Conservation (phyloP, 1,140 invertebrate genomes). For the Hesperophylax magnus region DNA sequence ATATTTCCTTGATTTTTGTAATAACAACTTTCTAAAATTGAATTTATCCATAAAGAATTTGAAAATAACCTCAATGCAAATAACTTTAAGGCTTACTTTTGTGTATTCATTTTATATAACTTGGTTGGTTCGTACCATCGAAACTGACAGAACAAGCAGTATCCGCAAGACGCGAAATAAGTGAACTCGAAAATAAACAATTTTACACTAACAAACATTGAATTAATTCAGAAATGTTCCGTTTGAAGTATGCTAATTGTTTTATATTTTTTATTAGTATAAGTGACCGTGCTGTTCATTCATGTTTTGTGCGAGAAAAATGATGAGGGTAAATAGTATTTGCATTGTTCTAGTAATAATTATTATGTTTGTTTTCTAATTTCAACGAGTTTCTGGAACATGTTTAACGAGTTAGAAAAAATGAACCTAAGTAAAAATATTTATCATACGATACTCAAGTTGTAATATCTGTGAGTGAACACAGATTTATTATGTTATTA, state of each 20-base stretch:
- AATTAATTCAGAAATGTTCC: slow-evolving; percentile 8
- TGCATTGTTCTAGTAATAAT: slow-evolving; percentile 6
- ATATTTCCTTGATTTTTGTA: no score
- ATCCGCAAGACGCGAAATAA: neutral
- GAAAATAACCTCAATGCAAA: no score
- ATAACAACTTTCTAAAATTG: no score
- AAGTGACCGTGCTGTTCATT: slow-evolving; percentile 1
- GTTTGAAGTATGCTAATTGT: neutral
- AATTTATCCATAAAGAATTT: no score
- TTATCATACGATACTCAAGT: neutral
- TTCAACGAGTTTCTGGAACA: neutral
- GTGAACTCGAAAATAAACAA: slow-evolving; percentile 3
- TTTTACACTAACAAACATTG: neutral
- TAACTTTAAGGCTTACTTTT: no score
- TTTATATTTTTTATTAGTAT: neutral
- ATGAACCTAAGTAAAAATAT: neutral
- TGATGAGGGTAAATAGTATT: slow-evolving; percentile 1
- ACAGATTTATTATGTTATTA: neutral
- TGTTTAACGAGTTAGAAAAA: neutral
- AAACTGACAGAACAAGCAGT: neutral
- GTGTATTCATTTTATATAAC: neutral
- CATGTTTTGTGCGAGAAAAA: slow-evolving; percentile 22
- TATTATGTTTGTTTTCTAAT: neutral
- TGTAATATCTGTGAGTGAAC: neutral
- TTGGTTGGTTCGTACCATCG: neutral